Evolutionary conservation across 2,888 invertebrate genomes (phyloP).

Genomic region (Amblyjoppa proteus): DNA sequence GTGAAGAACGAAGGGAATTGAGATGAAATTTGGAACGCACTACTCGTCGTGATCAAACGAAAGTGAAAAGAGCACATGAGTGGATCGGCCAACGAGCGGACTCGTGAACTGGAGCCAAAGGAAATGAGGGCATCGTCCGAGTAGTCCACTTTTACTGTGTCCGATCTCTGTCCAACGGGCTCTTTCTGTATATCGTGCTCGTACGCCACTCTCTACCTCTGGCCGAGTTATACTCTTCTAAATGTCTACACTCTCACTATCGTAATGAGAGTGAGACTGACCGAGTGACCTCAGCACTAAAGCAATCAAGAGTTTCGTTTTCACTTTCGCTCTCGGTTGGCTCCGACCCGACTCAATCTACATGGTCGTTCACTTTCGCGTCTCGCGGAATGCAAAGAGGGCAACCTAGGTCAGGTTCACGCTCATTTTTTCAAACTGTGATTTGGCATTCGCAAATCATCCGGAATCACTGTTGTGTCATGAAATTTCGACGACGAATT

Average conservation of each 20-base stretch:
- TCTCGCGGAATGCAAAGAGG: constrained; percentile 66
- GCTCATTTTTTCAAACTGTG: constrained; percentile 66
- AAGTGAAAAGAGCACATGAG: constrained; percentile 1
- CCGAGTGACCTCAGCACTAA: neutral
- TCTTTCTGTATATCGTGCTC: neutral
- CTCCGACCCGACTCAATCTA: constrained; percentile 72
- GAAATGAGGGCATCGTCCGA: neutral
- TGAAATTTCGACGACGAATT: neutral
- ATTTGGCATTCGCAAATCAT: neutral
- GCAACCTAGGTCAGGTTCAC: constrained; percentile 73
- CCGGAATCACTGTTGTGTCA: neutral
- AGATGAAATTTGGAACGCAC: neutral
- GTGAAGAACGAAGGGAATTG: neutral
- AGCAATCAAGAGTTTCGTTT: constrained; percentile 50
- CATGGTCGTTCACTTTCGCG: constrained; percentile 58
- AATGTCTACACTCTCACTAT: constrained; percentile 64
- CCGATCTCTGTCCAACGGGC: neutral
- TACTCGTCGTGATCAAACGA: neutral
- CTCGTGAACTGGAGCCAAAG: constrained; percentile 1
- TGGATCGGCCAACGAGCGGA: neutral
- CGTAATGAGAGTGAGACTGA: constrained; percentile 16
- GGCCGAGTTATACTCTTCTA: constrained; percentile 55
- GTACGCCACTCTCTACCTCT: constrained; percentile 10
- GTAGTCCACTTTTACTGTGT: neutral
- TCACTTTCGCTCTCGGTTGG: constrained; percentile 70